These are phyloP conservation scores for Philereme vetulata DNA, from an alignment of 2,888 invertebrate species.

Conservation along the genomic window DNA sequence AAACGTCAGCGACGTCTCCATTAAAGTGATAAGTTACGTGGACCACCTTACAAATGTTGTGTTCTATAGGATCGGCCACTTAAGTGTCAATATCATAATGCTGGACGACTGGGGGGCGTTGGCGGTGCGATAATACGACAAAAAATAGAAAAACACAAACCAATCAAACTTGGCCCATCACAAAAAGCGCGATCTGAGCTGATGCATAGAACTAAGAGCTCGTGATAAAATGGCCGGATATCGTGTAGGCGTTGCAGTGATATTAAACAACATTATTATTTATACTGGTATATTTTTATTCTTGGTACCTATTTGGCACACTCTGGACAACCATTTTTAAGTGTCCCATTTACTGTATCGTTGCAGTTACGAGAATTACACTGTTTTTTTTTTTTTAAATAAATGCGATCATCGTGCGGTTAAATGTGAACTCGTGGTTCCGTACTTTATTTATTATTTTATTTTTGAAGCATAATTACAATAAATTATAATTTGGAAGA, in stretches of 20 bases:
- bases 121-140: constrained; percentile 60
- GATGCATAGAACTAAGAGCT: constrained; percentile 4
- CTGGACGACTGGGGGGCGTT: constrained; percentile 47
- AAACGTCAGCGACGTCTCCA: constrained; percentile 45
- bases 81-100: constrained; percentile 61
- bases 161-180: constrained; percentile 22
- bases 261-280: constrained; percentile 38
- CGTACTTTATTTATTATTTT: no score
- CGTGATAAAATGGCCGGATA: constrained; percentile 34
- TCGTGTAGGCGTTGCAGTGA: constrained; percentile 38
- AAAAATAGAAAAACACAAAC: constrained; percentile 19
- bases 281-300: constrained; percentile 30
- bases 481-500: no score
- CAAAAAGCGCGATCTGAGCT: constrained; percentile 6
- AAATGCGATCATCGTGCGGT: neutral
- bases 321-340: constrained; percentile 27
- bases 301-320: constrained; percentile 32
- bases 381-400: constrained; percentile 1
- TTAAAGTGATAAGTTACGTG: constrained; percentile 63
- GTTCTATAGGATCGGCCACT: constrained; percentile 50
- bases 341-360: constrained; percentile 16
- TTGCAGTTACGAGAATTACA: constrained; percentile 2
- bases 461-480: no score
- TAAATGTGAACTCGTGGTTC: no score
- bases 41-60: constrained; percentile 60